Evolutionary conservation across 2,888 invertebrate species (phyloP).

Genomic region (Oeneis ivallda): DNA sequence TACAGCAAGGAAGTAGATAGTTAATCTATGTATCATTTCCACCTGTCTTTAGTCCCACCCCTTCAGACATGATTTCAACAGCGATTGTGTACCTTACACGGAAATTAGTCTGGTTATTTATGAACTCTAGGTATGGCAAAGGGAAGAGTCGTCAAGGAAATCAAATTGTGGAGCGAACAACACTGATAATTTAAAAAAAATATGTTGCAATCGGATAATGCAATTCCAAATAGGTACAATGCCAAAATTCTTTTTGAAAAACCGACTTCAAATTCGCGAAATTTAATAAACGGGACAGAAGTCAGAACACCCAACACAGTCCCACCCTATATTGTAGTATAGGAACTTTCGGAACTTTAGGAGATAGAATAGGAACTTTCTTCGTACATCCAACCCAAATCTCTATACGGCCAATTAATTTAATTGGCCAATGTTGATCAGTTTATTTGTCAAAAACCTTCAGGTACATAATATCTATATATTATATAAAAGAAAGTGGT

Average conservation of each 20-base stretch:
- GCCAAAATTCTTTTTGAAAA: background rate
- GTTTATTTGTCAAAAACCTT: too few species aligned
- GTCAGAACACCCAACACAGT: too few species aligned
- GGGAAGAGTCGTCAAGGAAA: conserved; percentile 11
- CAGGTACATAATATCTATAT: too few species aligned
- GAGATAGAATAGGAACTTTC: too few species aligned
- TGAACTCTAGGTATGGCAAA: conserved; percentile 25
- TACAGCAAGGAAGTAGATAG: conserved; percentile 55
- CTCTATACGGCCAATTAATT: too few species aligned
- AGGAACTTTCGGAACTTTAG: too few species aligned
- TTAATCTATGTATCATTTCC: conserved; percentile 55
- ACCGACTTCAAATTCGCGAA: too few species aligned
- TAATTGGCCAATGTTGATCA: too few species aligned
- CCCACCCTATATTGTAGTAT: too few species aligned
- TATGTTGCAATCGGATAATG: background rate
- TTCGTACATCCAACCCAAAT: too few species aligned
- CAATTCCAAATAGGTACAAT: background rate
- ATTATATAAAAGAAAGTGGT: too few species aligned
- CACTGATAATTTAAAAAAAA: background rate
- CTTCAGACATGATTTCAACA: conserved; percentile 55
- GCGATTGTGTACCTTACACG: conserved; percentile 54
- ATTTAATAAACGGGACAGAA: too few species aligned
- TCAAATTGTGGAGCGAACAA: background rate
- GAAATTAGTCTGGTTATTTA: conserved; percentile 41
- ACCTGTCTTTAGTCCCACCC: conserved; percentile 54